Conservation (phyloP, 2,888 invertebrate genomes). For the Caenorhabditis afra region DNA sequence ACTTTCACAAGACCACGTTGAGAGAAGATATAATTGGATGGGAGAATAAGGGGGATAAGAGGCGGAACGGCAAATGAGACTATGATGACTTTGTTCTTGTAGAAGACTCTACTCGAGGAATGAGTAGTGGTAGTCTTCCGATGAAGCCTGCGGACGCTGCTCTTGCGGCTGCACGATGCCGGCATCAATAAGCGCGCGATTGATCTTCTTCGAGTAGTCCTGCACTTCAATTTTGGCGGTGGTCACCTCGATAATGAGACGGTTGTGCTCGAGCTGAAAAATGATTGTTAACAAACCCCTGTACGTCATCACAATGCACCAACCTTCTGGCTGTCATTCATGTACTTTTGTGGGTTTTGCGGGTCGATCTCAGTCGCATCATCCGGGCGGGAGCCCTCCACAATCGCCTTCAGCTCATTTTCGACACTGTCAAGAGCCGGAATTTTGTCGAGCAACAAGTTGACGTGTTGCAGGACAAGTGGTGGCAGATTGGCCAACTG, state of each 20-base stretch:
- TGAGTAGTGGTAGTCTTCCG: slow-evolving; percentile 69
- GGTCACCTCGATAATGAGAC: slow-evolving; percentile 71
- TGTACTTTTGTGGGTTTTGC: slow-evolving; percentile 63
- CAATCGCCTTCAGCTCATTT: slow-evolving; percentile 60
- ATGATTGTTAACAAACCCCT: neutral
- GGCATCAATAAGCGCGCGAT: slow-evolving; percentile 64
- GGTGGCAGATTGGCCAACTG: slow-evolving; percentile 61
- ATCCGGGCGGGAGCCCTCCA: slow-evolving; percentile 61
- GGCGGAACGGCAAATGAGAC: neutral
- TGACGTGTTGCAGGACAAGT: slow-evolving; percentile 56
- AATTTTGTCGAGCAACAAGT: slow-evolving; percentile 60
- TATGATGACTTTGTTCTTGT: neutral
- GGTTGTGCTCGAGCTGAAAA: slow-evolving; percentile 70
- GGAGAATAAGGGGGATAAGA: neutral
- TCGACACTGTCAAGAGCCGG: slow-evolving; percentile 66
- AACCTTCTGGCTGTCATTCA: slow-evolving; percentile 72
- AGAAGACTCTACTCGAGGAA: slow-evolving; percentile 64
- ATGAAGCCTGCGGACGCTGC: slow-evolving; percentile 29
- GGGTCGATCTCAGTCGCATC: slow-evolving; percentile 53
- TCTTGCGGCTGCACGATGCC: slow-evolving; percentile 54
- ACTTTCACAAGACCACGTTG: slow-evolving; percentile 56
- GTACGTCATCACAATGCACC: neutral
- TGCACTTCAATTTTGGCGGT: slow-evolving; percentile 71
- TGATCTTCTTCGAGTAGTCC: slow-evolving; percentile 70
- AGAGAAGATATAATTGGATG: slow-evolving; percentile 30